Evolutionary conservation across 2,113 vertebrate species (phyloP).

Genomic region (Macrotus californicus): DNA sequence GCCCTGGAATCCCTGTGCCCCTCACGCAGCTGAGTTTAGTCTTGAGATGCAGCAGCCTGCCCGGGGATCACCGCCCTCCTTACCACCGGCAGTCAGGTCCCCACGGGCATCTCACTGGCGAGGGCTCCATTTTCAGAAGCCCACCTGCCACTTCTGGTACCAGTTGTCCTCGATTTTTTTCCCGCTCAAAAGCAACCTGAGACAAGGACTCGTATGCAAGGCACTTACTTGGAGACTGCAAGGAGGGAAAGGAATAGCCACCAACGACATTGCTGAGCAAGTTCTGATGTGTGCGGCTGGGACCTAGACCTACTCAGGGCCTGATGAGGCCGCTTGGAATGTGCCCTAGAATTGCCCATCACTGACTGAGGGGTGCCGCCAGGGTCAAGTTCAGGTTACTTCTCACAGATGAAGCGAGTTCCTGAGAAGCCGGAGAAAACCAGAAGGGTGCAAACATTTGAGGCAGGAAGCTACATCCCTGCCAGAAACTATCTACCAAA

Average conservation of each 20-base stretch:
- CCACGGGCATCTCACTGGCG: too few species aligned
- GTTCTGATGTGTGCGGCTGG: not conserved
- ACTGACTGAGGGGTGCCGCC: not conserved
- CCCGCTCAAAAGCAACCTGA: not conserved
- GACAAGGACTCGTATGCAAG: not conserved
- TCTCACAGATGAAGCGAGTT: not conserved
- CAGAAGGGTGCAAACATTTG: not conserved
- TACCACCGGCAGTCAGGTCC: rapidly evolving
- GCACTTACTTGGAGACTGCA: not conserved
- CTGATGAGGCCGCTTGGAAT: rapidly evolving
- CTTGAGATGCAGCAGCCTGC: not conserved
- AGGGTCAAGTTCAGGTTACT: not conserved
- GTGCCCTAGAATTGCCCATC: rapidly evolving
- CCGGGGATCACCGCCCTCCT: rapidly evolving
- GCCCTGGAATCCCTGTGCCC: not conserved
- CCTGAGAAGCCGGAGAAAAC: not conserved
- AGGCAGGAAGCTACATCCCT: too few species aligned
- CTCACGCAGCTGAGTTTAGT: not conserved
- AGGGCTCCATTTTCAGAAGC: not conserved
- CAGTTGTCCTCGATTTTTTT: not conserved
- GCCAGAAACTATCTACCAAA: not conserved
- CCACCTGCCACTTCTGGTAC: not conserved
- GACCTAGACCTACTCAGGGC: not conserved
- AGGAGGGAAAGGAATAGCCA: not conserved
- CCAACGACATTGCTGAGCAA: rapidly evolving